These are phyloP conservation scores for Chiloscyllium plagiosum DNA, from an alignment of 2,113 vertebrate genomes.

Conservation along the genomic window DNA sequence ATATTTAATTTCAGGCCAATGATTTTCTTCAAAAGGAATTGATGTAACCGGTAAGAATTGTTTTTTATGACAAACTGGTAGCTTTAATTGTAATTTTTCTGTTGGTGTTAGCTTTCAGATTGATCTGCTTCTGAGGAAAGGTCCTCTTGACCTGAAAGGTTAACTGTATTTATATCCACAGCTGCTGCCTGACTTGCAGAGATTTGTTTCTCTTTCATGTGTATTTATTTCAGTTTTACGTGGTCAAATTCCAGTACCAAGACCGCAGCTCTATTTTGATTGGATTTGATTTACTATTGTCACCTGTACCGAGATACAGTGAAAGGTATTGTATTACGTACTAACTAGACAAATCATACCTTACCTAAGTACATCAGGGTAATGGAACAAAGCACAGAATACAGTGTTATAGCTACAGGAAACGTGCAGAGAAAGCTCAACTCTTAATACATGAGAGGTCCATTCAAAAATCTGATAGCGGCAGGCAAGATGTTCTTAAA, in stretches of 20 bases:
- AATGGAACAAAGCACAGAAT: no score
- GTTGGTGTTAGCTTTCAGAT: not conserved
- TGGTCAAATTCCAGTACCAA: not conserved
- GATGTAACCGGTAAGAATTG: not conserved
- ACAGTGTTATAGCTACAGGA: no score
- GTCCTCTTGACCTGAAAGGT: not conserved
- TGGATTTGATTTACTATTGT: no score
- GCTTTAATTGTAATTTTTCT: not conserved
- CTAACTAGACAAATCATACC: no score
- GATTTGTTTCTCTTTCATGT: not conserved
- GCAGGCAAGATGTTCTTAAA: no score
- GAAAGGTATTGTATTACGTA: no score
- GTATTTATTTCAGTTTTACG: not conserved
- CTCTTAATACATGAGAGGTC: no score
- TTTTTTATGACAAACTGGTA: not conserved
- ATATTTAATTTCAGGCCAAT: not conserved
- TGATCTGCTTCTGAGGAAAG: not conserved
- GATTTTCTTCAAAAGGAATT: not conserved
- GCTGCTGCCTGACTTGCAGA: not conserved
- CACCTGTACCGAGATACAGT: no score
- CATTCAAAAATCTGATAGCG: no score
- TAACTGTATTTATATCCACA: not conserved
- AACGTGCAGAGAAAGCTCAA: no score
- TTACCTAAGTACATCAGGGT: no score
- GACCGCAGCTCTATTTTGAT: not conserved